A percentile compares a stretch with the other conserved stretches of the same genome.
Evolutionary conservation across 92 coral and sea anemone species (phyloP).

Genomic region (Epizoanthus scotinus): DNA sequence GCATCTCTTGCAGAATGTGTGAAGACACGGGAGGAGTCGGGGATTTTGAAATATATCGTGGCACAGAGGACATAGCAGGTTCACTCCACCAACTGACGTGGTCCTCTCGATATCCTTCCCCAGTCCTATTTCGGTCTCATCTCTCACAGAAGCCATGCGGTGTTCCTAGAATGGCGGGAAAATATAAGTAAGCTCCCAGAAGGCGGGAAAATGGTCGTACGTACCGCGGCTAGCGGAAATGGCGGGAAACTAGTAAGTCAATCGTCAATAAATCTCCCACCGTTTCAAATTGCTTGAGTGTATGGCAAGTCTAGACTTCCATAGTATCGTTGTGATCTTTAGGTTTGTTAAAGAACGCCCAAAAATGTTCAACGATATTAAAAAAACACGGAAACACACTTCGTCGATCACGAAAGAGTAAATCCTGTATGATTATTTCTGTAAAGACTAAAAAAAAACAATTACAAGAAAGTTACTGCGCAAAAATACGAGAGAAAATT

Average conservation of each 20-base stretch:
- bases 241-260: background rate
- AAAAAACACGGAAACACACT: too few relatives aligned
- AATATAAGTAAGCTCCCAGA: background rate
- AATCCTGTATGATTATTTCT: too few relatives aligned
- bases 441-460: too few relatives aligned
- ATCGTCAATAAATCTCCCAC: too few relatives aligned
- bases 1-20: constrained; percentile 95
- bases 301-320: too few relatives aligned
- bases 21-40: constrained; percentile 93
- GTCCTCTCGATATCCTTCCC: constrained; percentile 66
- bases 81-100: constrained; percentile 83
- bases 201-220: background rate
- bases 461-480: too few relatives aligned
- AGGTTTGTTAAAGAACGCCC: too few relatives aligned
- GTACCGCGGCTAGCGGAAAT: background rate
- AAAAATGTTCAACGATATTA: too few relatives aligned
- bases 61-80: constrained; percentile 83
- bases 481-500: too few relatives aligned
- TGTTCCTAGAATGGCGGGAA: constrained; percentile 64
- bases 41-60: constrained; percentile 88
- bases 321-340: too few relatives aligned
- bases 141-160: constrained; percentile 88
- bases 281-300: too few relatives aligned
- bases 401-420: too few relatives aligned
- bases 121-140: constrained; percentile 80